Evolutionary conservation across 2,888 invertebrate species (phyloP).

Genomic region (Cabera pusaria): DNA sequence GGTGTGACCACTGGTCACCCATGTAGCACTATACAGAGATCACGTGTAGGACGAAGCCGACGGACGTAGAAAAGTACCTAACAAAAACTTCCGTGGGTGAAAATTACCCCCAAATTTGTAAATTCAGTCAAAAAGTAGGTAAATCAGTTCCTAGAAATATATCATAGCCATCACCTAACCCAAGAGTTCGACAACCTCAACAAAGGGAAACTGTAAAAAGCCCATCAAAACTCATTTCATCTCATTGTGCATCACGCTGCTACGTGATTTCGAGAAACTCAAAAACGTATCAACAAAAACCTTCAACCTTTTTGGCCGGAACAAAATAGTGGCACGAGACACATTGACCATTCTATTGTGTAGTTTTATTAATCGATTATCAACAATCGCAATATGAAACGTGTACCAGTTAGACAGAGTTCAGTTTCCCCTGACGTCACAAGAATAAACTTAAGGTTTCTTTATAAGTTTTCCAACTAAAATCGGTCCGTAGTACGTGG

Average conservation of each 20-base stretch:
- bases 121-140: no score
- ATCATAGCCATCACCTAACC: no score
- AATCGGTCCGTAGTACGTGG: slow-evolving; percentile 14
- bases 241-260: slow-evolving; percentile 50
- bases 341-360: slow-evolving; percentile 69
- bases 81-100: no score
- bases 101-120: no score
- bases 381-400: no score
- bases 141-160: no score
- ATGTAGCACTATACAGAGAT: no score
- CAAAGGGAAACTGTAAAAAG: slow-evolving; percentile 13
- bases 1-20: no score
- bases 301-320: slow-evolving; percentile 42
- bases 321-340: slow-evolving; percentile 77
- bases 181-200: slow-evolving; percentile 7
- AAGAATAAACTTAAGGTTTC: slow-evolving; percentile 1
- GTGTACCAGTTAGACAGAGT: slow-evolving; percentile 36
- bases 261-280: slow-evolving; percentile 57
- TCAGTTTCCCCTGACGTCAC: slow-evolving; percentile 26
- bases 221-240: slow-evolving; percentile 33
- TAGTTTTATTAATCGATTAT: slow-evolving; percentile 53
- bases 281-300: slow-evolving; percentile 55
- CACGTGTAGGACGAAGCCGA: no score
- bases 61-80: no score
- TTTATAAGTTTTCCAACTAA: slow-evolving; percentile 8